Evolutionary conservation across 1,140 invertebrate genomes (phyloP), one percentile per base, ranked within the genome.

Genomic region (Leptonema lineaticorne): DNA sequence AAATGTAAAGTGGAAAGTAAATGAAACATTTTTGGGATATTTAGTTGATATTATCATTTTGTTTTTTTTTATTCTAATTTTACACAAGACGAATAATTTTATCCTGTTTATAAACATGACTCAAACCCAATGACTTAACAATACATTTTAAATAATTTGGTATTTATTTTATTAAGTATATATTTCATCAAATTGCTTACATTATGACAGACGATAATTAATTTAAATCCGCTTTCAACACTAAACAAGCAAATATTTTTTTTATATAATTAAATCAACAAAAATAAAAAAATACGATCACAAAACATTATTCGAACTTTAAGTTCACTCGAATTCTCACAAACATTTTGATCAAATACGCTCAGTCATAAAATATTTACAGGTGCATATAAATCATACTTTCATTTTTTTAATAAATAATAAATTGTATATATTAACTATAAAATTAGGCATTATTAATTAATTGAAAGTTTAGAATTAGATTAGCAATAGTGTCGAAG

Each of bases 31-130:
- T n/a, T n/a, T n/a, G n/a, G n/a, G n/a, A n/a, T n/a, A n/a, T n/a
- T n/a, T n/a, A n/a, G n/a, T n/a, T n/a, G n/a, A n/a, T 63, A 63
- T 63, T 63, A 2, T 41, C 37, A 50, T 9, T 16, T 18, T 50
- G 37, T 53, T 22, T 20, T 11, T 50, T 22, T 53, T 53, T 26
- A 22, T 26, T 24, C 27, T 45, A 50, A 50, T 63, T 63, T 53
- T 69, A 63, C 67, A 72, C 70, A 69, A 69, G 67, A 72, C 70
- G 63, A 68, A 57, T 64, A 67, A 58, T 68, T 64, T 46, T 60
- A 67, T 72, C 60, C 63, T 57, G 4, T 53, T 29, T 72, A 48
- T 68, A 69, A 46, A 69, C 37, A 62, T 72, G 67, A 72, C 67
- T 72, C 67, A 9, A 37, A 45, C 2, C 11, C 22, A 33, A 8